Evolutionary conservation across 1,140 invertebrate species (phyloP), one percentile per base, ranked within the genome.

Genomic region (Littorina saxatilis): DNA sequence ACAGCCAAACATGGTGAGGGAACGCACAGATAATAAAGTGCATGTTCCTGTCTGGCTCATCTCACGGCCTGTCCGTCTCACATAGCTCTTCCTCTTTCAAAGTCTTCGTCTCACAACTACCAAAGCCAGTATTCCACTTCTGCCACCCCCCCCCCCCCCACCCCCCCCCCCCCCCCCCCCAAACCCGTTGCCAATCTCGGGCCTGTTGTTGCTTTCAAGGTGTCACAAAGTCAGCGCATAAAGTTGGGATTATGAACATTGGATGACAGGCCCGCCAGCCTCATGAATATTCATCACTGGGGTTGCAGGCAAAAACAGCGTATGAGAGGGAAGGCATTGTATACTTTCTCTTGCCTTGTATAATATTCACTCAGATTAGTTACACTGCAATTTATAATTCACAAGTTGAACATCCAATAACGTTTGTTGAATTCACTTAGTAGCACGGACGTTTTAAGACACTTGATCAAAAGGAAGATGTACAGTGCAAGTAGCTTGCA

Each of bases 1-100:
- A 75, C 73, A 75, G 39, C 43, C 73, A 75, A 0, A 75, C 37
- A 75, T n/a, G n/a, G n/a, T n/a, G n/a, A n/a, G n/a, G n/a, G n/a
- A 13, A 75, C 17, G 50, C 73, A 75, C 73, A 75, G 15, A 75
- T 40, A 75, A 1, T 13, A 15, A 75, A n/a, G 39, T 58, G 35
- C 50, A 58, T 27, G 29, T 61, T 4, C 35, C 55, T 61, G 20
- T 78, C 11, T 78, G 9, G 27, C 55, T 4, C 23, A n/a, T 61
- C 55, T 13, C 55, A 23, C 55, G 9, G 20, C 27, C 35, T 29
- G 7, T 39, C 23, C 32, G 37, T 74, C 35, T 74, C 9, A 2
- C 40, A 43, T 15, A 15, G 4, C 27, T 11, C 43, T 32, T 63
- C 5, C 55, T 78, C 17, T 73, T 5, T 43, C 39, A n/a, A n/a